phyloP scores from a whole-genome alignment of 2,797 vertebrate species.

The Enteromius radiatus region DNA sequence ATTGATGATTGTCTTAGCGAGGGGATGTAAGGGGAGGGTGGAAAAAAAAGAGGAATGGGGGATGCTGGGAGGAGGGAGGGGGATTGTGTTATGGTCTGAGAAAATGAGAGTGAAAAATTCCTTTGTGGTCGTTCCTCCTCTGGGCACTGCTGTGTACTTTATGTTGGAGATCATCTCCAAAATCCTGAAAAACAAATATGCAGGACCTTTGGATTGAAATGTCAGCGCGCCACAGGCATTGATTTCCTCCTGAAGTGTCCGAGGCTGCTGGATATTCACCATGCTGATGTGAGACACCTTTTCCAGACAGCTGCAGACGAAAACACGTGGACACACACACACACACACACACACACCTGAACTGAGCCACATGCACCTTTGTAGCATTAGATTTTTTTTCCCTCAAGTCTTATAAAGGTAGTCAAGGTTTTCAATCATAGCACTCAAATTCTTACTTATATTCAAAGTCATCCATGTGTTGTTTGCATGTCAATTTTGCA shows the following conservation, averaged over 20 bases:
- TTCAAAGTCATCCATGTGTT: neutral
- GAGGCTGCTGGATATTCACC: conserved; percentile 47
- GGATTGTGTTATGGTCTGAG: conserved; percentile 51
- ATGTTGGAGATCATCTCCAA: conserved; percentile 71
- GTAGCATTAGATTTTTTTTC: neutral
- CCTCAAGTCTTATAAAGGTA: neutral
- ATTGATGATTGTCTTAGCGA: conserved; percentile 94
- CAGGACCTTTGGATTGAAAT: conserved; percentile 70
- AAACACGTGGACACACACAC: conserved; percentile 10
- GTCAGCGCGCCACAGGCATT: conserved; percentile 62
- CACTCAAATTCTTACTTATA: neutral
- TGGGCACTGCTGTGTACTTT: conserved; percentile 65
- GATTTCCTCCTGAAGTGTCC: conserved; percentile 63
- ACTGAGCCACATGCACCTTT: neutral
- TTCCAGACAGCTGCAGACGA: conserved; percentile 4
- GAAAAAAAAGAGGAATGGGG: conserved; percentile 40
- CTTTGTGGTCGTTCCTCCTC: conserved; percentile 73
- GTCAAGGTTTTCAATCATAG: neutral
- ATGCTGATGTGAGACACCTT: conserved; percentile 46
- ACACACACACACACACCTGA: conserved; percentile 26
- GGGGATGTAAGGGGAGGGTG: conserved; percentile 50
- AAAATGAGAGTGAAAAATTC: conserved; percentile 72
- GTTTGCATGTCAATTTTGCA: conserved; percentile 5
- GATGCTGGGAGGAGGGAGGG: conserved; percentile 51
- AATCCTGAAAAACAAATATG: conserved; percentile 72